phyloP scores from a whole-genome alignment of 2,888 invertebrate genomes.

The Chrysina gloriosa region DNA sequence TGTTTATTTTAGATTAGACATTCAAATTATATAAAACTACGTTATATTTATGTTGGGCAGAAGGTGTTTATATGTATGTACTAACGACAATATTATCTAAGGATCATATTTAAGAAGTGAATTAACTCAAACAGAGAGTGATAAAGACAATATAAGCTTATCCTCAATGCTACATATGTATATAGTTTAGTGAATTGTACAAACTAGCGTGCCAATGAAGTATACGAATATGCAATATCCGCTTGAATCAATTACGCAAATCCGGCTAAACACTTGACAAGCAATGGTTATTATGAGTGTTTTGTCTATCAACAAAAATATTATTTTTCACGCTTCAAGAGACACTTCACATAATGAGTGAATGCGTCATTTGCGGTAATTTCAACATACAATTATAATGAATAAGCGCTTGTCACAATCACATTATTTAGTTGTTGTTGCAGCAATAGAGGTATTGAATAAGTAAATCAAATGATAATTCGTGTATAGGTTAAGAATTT shows the following conservation, averaged over 20 bases:
- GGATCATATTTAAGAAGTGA: too few relatives aligned
- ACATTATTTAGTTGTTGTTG: neutral
- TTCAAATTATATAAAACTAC: too few relatives aligned
- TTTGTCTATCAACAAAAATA: constrained; percentile 16
- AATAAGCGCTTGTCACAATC: neutral
- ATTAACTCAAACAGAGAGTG: too few relatives aligned
- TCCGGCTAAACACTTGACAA: neutral
- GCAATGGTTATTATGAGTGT: neutral
- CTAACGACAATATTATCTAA: too few relatives aligned
- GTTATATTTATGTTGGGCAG: too few relatives aligned
- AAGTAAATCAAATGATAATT: neutral
- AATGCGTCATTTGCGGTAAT: constrained; percentile 3
- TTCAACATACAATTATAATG: neutral
- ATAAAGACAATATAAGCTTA: too few relatives aligned
- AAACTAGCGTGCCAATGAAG: too few relatives aligned
- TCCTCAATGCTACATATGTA: too few relatives aligned
- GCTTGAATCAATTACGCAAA: neutral
- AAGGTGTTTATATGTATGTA: too few relatives aligned
- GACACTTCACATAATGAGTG: neutral
- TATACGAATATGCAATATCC: too few relatives aligned
- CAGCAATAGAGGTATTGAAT: neutral
- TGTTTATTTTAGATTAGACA: too few relatives aligned
- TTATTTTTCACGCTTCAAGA: constrained; percentile 3
- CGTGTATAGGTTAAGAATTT: neutral
- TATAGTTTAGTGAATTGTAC: too few relatives aligned